Base-by-base conservation (phyloP, 2,113 vertebrate genomes). In the Glaucidium brasilianum region DNA sequence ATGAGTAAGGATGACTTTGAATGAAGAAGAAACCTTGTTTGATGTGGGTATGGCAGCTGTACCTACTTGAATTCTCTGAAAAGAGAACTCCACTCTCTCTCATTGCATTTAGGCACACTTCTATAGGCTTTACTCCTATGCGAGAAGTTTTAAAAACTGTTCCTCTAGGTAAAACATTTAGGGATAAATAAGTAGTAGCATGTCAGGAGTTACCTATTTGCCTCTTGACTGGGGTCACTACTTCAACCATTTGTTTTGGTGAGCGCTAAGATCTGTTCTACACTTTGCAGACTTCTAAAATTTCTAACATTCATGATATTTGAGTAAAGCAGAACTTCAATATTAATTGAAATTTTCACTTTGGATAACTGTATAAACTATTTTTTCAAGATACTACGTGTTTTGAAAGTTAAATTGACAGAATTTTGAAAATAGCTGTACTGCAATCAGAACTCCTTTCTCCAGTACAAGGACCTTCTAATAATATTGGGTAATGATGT, bases 401-500 rank as follows among this genome's bases (percentile, higher is more conserved):
- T 94, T 95, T 93, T 78, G 76, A 85, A 94, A 96, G 37, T 94
- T 76, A 77, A 87, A 85, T 75, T 76, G 66, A 52, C 50, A 81
- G 43, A 76, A 90, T 75, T 69, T 82, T 86, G 56, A 82, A 95
- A 94, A 88, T 55, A 90, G 72, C 55, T 64, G 10, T 74, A 55
- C 67, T 79, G 83, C 73, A 90, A 87, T 92, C 93, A 92, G 91
- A 93, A 89, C 49, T 73, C 73, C 41, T 96, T 96, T 95, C 87
- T 95, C 37, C 37, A 53, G 47, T 58, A 69, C 60, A 85, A 91
- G 92, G 85, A 86, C 89, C 41, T 60, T 82, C 66, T 89, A 86
- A 86, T 86, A 34, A 79, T 71, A 49, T 66, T 56, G 72, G 82
- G 32, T 78, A 97, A 94, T 82, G 66, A 94, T 92, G 87, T 93